Percentiles rank a stretch among this genome's conserved stretches.
Evolutionary conservation across 37 sponge, comb jelly and placozoan genomes (phyloP).

Genomic region (Ephydatia muelleri): DNA sequence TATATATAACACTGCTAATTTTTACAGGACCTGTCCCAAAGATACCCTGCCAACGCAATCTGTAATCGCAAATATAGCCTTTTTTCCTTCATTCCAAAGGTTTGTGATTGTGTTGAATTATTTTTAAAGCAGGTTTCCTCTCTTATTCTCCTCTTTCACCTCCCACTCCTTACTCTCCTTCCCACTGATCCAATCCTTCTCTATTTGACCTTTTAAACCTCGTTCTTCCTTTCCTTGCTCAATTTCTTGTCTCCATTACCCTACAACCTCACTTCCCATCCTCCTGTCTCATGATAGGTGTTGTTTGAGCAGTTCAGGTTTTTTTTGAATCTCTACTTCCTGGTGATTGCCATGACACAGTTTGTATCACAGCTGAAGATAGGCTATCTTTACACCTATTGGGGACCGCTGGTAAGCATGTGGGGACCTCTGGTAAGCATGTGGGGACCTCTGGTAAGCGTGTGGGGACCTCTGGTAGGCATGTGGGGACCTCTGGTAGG

Average conservation of each 20-base stretch:
- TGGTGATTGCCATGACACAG: constrained; percentile 86
- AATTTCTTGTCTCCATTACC: neutral
- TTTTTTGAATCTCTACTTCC: constrained; percentile 94
- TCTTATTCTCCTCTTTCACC: neutral
- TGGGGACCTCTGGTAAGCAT: neutral
- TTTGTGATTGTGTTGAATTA: constrained; percentile 2
- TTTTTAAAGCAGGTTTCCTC: neutral
- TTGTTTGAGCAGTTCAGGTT: constrained; percentile 95
- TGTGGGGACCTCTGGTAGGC: neutral
- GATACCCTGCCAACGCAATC: constrained; percentile 57
- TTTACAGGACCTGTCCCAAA: constrained; percentile 6
- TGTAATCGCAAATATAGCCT: constrained; percentile 82
- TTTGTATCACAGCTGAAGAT: constrained; percentile 83
- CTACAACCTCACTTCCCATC: neutral
- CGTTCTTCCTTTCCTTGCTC: neutral
- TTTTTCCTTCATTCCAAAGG: constrained; percentile 84
- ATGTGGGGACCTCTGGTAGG: neutral
- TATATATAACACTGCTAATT: neutral
- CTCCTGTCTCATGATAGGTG: constrained; percentile 38
- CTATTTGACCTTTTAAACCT: neutral
- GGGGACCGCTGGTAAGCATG: constrained; percentile 84
- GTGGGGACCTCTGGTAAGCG: neutral
- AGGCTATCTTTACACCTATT: constrained; percentile 92
- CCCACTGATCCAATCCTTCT: neutral
- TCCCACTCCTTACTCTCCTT: neutral